These are phyloP conservation scores for Ditylenchus dipsaci DNA, from an alignment of 1,140 invertebrate species.

Conservation along the genomic window DNA sequence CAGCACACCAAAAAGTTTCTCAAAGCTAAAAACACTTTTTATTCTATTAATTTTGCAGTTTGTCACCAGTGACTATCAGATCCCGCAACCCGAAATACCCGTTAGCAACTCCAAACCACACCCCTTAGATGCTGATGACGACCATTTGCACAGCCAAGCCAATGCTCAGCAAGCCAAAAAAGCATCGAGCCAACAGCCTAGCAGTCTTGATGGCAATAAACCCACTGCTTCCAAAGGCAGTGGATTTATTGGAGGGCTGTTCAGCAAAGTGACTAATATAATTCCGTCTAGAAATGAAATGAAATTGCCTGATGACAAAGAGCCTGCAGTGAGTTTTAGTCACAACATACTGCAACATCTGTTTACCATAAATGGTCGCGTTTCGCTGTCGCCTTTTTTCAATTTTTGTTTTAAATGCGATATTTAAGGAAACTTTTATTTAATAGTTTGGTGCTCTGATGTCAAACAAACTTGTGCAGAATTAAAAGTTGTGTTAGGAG, in stretches of 20 bases:
- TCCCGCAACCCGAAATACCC: background rate
- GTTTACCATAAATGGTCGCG: too few relatives aligned
- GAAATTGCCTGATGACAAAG: constrained; percentile 28
- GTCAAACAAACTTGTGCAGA: too few relatives aligned
- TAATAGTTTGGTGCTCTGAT: too few relatives aligned
- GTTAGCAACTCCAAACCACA: background rate
- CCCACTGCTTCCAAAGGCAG: background rate
- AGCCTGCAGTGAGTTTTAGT: constrained; percentile 12
- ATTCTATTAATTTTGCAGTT: background rate
- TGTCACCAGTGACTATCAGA: background rate
- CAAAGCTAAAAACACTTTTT: background rate
- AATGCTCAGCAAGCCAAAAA: background rate
- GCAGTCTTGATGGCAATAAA: background rate
- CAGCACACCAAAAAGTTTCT: too few relatives aligned
- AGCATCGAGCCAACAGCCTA: background rate
- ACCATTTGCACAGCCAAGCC: background rate
- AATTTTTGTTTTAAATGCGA: too few relatives aligned
- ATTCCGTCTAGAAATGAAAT: constrained; percentile 27
- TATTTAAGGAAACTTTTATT: too few relatives aligned
- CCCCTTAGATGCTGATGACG: background rate
- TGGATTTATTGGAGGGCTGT: constrained; percentile 24
- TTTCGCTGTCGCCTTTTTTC: too few relatives aligned
- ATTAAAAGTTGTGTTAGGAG: too few relatives aligned
- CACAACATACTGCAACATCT: too few relatives aligned
- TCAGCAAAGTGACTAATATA: constrained; percentile 15